phyloP scores from a whole-genome alignment of 2,888 invertebrate genomes.

The Blomia tropicalis region DNA sequence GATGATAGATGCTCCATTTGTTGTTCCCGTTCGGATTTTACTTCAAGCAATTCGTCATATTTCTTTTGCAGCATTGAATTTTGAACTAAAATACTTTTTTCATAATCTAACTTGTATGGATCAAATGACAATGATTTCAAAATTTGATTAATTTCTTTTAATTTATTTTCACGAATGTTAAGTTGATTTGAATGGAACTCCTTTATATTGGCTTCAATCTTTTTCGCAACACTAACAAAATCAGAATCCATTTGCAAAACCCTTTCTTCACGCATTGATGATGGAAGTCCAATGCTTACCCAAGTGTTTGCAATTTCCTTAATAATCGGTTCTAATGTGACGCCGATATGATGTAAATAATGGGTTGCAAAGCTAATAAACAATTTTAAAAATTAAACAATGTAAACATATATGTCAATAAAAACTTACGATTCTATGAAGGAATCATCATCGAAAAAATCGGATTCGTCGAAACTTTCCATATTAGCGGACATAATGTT shows the following conservation, averaged over 20 bases:
- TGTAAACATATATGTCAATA: no score
- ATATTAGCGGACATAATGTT: no score
- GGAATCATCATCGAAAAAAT: no score
- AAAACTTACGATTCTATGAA: no score
- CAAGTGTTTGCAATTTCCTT: constrained; percentile 12
- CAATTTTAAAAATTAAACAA: no score
- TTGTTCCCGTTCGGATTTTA: constrained; percentile 34
- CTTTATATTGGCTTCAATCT: not conserved
- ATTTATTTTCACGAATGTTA: constrained; percentile 11
- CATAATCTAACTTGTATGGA: not conserved
- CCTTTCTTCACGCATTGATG: constrained; percentile 1
- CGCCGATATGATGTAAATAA: not conserved
- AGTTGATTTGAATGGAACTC: not conserved
- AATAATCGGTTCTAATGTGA: not conserved
- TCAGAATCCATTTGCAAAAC: not conserved
- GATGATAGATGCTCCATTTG: constrained; percentile 32
- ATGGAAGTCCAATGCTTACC: constrained; percentile 17
- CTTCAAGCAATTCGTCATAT: constrained; percentile 32
- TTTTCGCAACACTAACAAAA: not conserved
- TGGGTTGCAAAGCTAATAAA: constrained; percentile 16
- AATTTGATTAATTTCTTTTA: constrained; percentile 20
- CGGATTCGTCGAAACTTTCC: no score
- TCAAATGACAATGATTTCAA: constrained; percentile 14
- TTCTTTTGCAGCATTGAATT: constrained; percentile 14
- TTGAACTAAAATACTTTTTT: not conserved